Percentiles rank a stretch among this genome's conserved stretches.
Evolutionary conservation across 2,113 vertebrate genomes (phyloP).

Genomic region (Agapornis roseicollis): DNA sequence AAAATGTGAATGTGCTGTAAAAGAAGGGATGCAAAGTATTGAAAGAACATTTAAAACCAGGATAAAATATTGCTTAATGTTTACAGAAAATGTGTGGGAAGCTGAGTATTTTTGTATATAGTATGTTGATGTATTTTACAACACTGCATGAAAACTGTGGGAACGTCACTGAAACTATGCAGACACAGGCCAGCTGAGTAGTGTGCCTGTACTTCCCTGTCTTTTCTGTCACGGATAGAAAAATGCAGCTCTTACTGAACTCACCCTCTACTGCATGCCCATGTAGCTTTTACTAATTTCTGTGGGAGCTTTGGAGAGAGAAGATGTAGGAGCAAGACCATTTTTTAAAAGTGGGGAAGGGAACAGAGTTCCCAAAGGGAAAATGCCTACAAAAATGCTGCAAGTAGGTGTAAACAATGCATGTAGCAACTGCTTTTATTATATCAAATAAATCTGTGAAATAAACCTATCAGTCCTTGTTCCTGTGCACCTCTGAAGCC

Average conservation of each 20-base stretch:
- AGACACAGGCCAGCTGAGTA: conserved; percentile 35
- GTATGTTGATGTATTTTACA: conserved; percentile 28
- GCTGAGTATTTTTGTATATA: conserved; percentile 41
- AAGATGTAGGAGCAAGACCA: background rate
- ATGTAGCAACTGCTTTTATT: background rate
- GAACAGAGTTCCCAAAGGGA: background rate
- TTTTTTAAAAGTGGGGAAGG: background rate
- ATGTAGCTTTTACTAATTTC: background rate
- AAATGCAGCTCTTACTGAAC: background rate
- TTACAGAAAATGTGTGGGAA: conserved; percentile 33
- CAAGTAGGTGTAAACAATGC: background rate
- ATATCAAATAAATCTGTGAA: background rate
- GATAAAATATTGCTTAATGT: background rate
- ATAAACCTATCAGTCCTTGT: background rate
- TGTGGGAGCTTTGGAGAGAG: background rate
- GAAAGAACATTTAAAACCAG: background rate
- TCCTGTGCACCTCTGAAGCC: background rate
- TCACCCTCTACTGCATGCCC: background rate
- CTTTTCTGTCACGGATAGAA: background rate
- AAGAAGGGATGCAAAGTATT: background rate
- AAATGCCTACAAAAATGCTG: background rate
- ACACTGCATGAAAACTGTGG: background rate
- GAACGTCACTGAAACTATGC: background rate
- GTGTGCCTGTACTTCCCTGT: background rate
- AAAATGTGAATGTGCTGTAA: background rate